Base-by-base conservation (phyloP, 2,888 invertebrate genomes). In the Acanthococcus lagerstroemiae region DNA sequence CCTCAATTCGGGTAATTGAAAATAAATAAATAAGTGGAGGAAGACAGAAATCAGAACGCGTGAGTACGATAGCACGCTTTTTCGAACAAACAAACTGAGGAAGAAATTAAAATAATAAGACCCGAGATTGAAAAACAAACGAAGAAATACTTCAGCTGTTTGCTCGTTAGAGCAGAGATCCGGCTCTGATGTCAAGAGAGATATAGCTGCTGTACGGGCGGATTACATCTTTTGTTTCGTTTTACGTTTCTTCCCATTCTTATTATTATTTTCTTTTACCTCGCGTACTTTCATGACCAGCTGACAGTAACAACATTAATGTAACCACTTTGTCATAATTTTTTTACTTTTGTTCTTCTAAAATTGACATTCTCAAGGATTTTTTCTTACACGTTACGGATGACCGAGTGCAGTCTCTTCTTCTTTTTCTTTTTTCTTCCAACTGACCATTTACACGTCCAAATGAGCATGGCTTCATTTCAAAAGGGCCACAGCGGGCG, bases 371-470 rank as follows among this genome's bases (percentile, higher is more conserved):
- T 50, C 50, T 50, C 21, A 37, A 37, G 37, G 12, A 37, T 7
- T 15, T 7, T 37, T 37, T 15, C 12, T 37, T 50, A 9, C n/a
- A 2, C 21, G 50, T 50, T 19, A 50, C 19, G 50, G 50, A 50
- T 50, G 50, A 50, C n/a, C 50, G 50, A 4, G 19, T 50, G 12
- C 7, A 37, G 37, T 37, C 12, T 37, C 12, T 37, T 37, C 12
- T 9, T 37, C 12, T 37, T 37, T 37, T 37, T 37, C 7, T n/a
- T n/a, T n/a, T n/a, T n/a, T n/a, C n/a, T n/a, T n/a, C n/a, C n/a
- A n/a, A n/a, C 19, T 50, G 50, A 50, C 4, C 50, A 19, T 50
- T 78, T 80, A 37, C 37, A n/a, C n/a, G n/a, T n/a, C n/a, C n/a
- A n/a, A n/a, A n/a, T n/a, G n/a, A n/a, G n/a, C n/a, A n/a, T n/a